phyloP scores from a whole-genome alignment of 2,888 invertebrate species.

The Auanema freiburgensis region DNA sequence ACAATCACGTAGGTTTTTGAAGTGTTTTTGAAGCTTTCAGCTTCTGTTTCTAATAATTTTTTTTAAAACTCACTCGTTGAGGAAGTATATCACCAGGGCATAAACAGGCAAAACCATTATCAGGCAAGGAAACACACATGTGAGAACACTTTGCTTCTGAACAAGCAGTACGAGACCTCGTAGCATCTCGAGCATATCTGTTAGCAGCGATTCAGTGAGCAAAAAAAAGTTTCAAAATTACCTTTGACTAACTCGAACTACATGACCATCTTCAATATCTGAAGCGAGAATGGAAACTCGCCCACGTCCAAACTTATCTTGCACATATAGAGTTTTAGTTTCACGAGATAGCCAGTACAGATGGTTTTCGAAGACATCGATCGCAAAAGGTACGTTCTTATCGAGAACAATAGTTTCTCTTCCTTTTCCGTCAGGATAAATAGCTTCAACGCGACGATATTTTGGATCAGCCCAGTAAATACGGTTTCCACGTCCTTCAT shows the following conservation, averaged over 20 bases:
- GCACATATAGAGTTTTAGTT: constrained; percentile 79
- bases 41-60: no score
- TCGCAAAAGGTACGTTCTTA: constrained; percentile 48
- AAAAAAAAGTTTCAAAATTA: neutral
- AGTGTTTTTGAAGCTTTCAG: no score
- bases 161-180: constrained; percentile 68
- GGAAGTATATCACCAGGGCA: constrained; percentile 77
- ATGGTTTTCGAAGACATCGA: constrained; percentile 91
- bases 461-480: constrained; percentile 96
- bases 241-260: constrained; percentile 72
- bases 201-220: neutral
- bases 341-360: constrained; percentile 91
- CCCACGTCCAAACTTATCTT: constrained; percentile 92
- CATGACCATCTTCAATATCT: constrained; percentile 82
- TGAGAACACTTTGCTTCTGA: constrained; percentile 81
- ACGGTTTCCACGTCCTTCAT: constrained; percentile 83
- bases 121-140: constrained; percentile 86
- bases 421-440: constrained; percentile 75
- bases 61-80: constrained; percentile 24
- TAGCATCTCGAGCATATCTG: constrained; percentile 37
- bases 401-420: constrained; percentile 51
- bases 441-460: constrained; percentile 80
- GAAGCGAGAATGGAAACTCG: constrained; percentile 81
- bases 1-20: no score
- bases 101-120: constrained; percentile 79